Base-by-base conservation (phyloP, 2,888 invertebrate genomes). In the Caenorhabditis virilis region DNA sequence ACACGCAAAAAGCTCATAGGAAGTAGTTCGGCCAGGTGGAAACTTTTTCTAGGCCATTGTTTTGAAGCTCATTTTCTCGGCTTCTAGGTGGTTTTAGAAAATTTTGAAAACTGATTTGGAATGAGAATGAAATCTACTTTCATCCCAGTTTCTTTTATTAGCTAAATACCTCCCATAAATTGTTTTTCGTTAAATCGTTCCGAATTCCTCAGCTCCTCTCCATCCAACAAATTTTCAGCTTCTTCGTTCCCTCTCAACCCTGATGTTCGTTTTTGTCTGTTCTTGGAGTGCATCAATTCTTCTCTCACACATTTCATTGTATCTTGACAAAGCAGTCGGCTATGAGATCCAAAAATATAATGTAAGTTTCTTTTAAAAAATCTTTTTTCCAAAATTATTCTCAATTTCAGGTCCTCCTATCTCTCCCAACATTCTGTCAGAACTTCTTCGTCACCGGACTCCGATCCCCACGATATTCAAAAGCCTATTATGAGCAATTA, bases 321-420 rank as follows among this genome's bases (percentile, higher is more conserved):
- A 64, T 42, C 58, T 64, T 30, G 26, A 25, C n/a, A 64, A 58
- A 27, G 6, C 51, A 18, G 54, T 64, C 6, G 58, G 50, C 3
- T 64, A 64, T 20, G 64, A 64, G 36, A 58, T 64, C 9, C 64
- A 64, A 23, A 64, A 64, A 35, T 64, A 64, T 42, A 64, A 64
- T 54, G 64, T 64, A 22, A 64, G 64, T 57, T 1, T 6, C 23
- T 9, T n/a, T n/a, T 6, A 3, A 38, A 49, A 2, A 22, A 18
- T 7, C 23, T 9, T 3, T 9, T 36, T 7, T 22, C n/a, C 20
- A 6, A 9, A 49, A 38, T 23, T n/a, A 15, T 11, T 33, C 13
- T n/a, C 18, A 20, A 11, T 58, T 64, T 13, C 51, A 64, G 64
- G 49, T 64, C 23, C 58, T 64, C 1, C 64, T 64, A 30, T 64